A percentile compares a stretch with the other conserved stretches of the same genome.
These are phyloP conservation scores for Hypotaenidia okinawae DNA, from an alignment of 2,797 vertebrate species.

Conservation along the genomic window DNA sequence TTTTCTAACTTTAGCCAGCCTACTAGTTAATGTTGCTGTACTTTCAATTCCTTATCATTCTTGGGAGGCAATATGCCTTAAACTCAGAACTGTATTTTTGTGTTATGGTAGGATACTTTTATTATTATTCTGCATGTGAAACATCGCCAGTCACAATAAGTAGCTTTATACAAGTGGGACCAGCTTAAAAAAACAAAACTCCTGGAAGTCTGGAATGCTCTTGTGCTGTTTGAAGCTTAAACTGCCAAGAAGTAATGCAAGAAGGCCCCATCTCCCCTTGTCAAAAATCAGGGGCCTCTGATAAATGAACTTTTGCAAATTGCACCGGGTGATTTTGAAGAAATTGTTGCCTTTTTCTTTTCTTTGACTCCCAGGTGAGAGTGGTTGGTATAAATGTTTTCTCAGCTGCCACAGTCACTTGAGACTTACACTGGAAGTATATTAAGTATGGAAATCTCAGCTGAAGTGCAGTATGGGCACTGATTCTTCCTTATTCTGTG, in stretches of 20 bases:
- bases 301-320: not conserved
- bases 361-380: not conserved
- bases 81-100: not conserved
- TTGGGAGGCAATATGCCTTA: not conserved
- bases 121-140: not conserved
- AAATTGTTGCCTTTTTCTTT: not conserved
- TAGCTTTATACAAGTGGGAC: not conserved
- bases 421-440: not conserved
- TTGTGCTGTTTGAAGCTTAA: not conserved
- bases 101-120: not conserved
- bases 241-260: not conserved
- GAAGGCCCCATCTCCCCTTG: not conserved
- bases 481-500: not conserved
- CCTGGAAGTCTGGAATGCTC: not conserved
- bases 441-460: not conserved
- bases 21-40: not conserved
- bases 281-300: not conserved
- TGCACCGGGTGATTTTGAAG: not conserved
- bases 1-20: not conserved
- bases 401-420: not conserved
- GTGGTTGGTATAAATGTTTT: not conserved
- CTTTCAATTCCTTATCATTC: not conserved
- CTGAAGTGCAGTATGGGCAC: not conserved
- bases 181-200: not conserved
- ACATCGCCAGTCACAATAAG: not conserved